Evolutionary conservation across 2,888 invertebrate genomes (phyloP), one percentile per base, ranked within the genome.

Genomic region (Fabriciana adippe): DNA sequence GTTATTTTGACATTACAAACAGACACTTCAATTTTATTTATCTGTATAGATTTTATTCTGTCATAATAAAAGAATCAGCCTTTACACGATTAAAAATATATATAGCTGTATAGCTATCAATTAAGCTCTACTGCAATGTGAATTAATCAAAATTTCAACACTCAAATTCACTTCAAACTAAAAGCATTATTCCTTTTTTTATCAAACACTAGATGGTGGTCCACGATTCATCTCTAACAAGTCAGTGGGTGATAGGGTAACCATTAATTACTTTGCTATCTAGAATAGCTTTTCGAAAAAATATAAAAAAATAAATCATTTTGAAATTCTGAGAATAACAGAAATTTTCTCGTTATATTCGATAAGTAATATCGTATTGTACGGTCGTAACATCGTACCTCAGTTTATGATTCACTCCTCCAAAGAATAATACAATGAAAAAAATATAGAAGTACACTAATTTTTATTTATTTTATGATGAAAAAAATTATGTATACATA

Each of bases 131-230:
- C 55, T 35, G 54, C 50, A 65, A 21, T 16, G 21, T 59, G 61
- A 68, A 68, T 67, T 66, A 71, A 69, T 63, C 65, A 69, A 72
- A 63, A 61, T 68, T 70, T 72, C 72, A 72, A 70, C 72, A 70
- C 55, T 66, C 66, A 61, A 66, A 72, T 68, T 64, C 68, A 60
- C 35, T 51, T 60, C 55, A 57, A 66, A 70, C 68, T 72, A 72
- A 72, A 72, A 68, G 72, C 72, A 45, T 72, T 48, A 51, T 56
- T 57, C 57, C 48, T 63, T 56, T 65, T 71, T 72, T 72, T 72
- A 72, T 72, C 71, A 45, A 53, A 18, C 65, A 48, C 55, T 50
- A 55, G 70, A 64, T 55, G 72, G 72, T 68, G 70, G 70, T 68
- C 68, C 68, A 66, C 68, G 55, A 68, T 68, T 63, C 68, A 68